A percentile compares a stretch with the other conserved stretches of the same genome.
These are phyloP conservation scores for Cephus spinipes DNA, from an alignment of 2,888 invertebrate genomes.

Conservation along the genomic window DNA sequence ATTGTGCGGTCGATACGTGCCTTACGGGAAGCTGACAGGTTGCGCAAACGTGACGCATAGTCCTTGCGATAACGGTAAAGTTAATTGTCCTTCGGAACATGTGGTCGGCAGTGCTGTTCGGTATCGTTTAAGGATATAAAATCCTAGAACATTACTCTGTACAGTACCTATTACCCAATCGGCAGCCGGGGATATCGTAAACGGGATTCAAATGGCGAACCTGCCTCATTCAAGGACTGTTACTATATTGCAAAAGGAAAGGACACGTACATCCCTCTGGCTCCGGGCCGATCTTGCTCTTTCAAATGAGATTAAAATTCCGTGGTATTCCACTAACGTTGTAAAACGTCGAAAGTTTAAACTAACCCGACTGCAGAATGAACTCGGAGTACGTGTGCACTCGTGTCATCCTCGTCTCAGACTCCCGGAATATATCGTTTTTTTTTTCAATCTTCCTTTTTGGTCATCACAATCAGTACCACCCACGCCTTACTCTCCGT, in stretches of 20 bases:
- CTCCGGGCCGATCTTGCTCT: background rate
- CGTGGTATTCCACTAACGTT: slow-evolving; percentile 28
- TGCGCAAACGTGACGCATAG: background rate
- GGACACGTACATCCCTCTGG: background rate
- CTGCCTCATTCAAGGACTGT: background rate
- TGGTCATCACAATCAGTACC: background rate
- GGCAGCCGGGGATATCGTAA: background rate
- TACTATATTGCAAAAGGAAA: background rate
- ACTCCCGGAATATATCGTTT: background rate
- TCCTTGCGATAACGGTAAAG: background rate
- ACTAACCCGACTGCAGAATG: background rate
- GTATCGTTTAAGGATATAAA: background rate
- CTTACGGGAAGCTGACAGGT: background rate
- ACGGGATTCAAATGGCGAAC: background rate
- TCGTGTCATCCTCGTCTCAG: background rate
- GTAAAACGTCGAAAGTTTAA: slow-evolving; percentile 8
- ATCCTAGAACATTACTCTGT: background rate
- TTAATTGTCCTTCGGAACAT: background rate
- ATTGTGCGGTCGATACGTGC: background rate
- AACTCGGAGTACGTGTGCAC: background rate
- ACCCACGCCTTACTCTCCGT: slow-evolving; percentile 7
- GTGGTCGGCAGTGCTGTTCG: background rate
- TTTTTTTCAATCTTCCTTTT: background rate
- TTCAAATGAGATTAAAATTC: slow-evolving; percentile 38
- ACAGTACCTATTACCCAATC: background rate